Evolutionary conservation across 2,113 vertebrate species (phyloP), one percentile per base, ranked within the genome.

Genomic region (Chitala chitala): DNA sequence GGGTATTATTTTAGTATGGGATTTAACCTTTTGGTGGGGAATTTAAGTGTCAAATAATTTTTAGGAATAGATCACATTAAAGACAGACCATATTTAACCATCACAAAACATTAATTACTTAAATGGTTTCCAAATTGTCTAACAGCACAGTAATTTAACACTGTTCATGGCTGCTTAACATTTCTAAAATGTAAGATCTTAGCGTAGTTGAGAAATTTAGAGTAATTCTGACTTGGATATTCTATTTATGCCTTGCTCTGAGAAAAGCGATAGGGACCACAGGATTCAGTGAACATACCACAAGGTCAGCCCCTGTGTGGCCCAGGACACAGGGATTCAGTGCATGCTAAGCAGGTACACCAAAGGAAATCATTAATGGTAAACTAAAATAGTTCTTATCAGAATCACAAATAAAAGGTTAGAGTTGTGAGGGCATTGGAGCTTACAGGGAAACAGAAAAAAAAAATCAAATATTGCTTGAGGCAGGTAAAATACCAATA

Each of bases 211-310:
- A 31, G 68, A 70, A 64, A 22, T n/a, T 22, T 44, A 33, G 58
- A 73, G n/a, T 12, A 29, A 36, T 73, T n/a, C 29, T 5, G 4
- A 22, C 7, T 63, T 4, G 12, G 29, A 64, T 64, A 63, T 38
- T 33, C 64, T 73, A 73, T 73, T 73, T 73, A 73, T 51, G n/a
- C 38, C 58, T 22, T 51, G 44, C 72, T 5, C 13, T 2, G 17
- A 24, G 65, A 69, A 13, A 26, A 24, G 15, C 24, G 42, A 5
- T 51, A 61, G 64, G 22, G 72, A 64, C 63, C n/a, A n/a, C 7
- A 50, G 72, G 56, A 73, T 5, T 36, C n/a, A 7, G 26, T 48
- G 26, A 51, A 29, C 9, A 10, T 2, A 36, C 36, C 22, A 31
- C 36, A 12, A 50, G 29, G 71, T 63, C 56, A 63, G 36, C 50